Evolutionary conservation across 2,888 invertebrate genomes (phyloP), one percentile per base, ranked within the genome.

Genomic region (Pilophorus perplexus): DNA sequence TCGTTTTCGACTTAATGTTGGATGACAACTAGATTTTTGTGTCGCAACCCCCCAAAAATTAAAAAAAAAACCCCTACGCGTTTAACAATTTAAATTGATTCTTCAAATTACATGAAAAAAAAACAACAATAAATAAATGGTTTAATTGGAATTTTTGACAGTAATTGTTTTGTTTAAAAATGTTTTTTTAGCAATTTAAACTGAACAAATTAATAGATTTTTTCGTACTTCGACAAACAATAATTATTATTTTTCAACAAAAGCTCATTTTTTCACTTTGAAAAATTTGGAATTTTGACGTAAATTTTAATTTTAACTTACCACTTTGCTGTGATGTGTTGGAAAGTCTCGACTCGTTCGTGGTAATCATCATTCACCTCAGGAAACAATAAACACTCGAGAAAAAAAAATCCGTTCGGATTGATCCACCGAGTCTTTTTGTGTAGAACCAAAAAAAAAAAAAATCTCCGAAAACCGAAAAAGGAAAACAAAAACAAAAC

Each of bases 341-440:
- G 25, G 64, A 46, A 25, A 68, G 28, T 44, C 68, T 46, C 20
- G 66, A 60, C 22, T 68, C 68, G 57, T 67, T 60, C 16, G 60
- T 42, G 20, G 68, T 68, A 22, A 68, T 68, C 68, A 68, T 68
- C n/a, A 20, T 50, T 38, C 40, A 44, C 59, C 14, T 27, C 16
- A 59, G 14, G 28, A 59, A 23, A 37, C 16, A 5, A 55, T 14
- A 6, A 42, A 6, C n/a, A 10, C 42, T 14, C 33, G 12, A 33
- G 25, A 27, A 14, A 27, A 27, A 27, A 20, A 50, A 23, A 50
- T 8, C n/a, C 8, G 2, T 23, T 20, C 48, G 23, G 8, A 22
- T 8, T n/a, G 23, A 48, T 48, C 16, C 2, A 22, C n/a, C 14
- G n/a, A n/a, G n/a, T n/a, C n/a, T n/a, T n/a, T n/a, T n/a, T n/a